Conservation (phyloP, 2,888 invertebrate species). For the Drosophila heteroneura region DNA sequence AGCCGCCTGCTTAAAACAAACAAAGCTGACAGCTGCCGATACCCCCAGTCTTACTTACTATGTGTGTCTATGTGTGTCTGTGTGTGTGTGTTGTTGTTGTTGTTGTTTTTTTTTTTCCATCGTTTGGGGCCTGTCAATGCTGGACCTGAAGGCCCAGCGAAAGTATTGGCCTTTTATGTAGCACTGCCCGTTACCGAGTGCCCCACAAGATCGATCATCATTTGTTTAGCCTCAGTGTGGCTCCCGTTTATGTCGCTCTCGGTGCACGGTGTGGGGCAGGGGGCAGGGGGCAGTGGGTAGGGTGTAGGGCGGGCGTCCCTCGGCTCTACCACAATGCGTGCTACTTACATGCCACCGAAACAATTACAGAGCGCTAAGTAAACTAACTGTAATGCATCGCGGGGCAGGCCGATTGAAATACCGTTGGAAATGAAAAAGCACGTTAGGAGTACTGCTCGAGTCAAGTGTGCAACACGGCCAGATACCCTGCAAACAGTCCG, state of each 20-base stretch:
- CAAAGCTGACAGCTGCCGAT: conserved; percentile 72
- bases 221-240: conserved; percentile 76
- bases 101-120: conserved; percentile 1
- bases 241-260: conserved; percentile 72
- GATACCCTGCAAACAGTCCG: background rate
- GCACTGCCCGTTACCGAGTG: conserved; percentile 42
- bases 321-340: conserved; percentile 67
- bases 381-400: conserved; percentile 74
- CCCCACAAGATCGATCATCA: conserved; percentile 79
- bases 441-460: background rate
- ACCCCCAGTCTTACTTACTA: conserved; percentile 13
- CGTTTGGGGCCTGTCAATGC: conserved; percentile 41
- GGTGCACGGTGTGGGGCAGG: background rate
- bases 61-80: background rate
- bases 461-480: background rate
- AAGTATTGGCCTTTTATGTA: conserved; percentile 71
- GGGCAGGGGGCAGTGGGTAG: background rate
- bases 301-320: background rate
- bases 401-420: conserved; percentile 66
- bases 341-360: conserved; percentile 81
- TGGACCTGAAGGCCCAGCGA: conserved; percentile 51
- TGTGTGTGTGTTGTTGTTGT: background rate
- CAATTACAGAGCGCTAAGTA: conserved; percentile 81
- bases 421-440: conserved; percentile 60
- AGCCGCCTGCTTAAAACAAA: conserved; percentile 72